Conservation (phyloP, 1,140 invertebrate species). For the Zophobas morio region DNA sequence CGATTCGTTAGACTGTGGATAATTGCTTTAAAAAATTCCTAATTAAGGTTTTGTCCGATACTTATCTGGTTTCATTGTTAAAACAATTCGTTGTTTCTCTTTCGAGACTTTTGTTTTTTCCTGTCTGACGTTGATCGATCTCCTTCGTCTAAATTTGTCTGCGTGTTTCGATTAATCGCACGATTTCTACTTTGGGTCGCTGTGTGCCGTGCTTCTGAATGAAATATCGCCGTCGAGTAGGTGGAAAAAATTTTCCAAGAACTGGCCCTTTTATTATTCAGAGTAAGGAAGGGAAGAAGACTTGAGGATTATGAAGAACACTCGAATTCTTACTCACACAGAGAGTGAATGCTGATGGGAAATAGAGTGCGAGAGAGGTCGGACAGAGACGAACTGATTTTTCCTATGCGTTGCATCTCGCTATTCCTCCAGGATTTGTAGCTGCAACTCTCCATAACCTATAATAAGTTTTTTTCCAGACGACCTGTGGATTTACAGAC, state of each 20-base stretch:
- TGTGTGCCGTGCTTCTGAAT: neutral
- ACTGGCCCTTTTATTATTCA: conserved; percentile 35
- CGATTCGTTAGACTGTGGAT: conserved; percentile 6
- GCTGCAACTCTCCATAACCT: conserved; percentile 36
- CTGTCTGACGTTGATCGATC: conserved; percentile 39
- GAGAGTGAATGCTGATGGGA: conserved; percentile 35
- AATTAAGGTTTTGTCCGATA: conserved; percentile 5
- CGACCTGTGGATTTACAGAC: conserved; percentile 34
- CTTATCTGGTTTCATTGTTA: conserved; percentile 2
- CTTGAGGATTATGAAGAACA: conserved; percentile 21
- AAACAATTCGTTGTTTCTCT: conserved; percentile 10
- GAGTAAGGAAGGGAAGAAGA: conserved; percentile 13
- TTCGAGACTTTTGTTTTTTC: conserved; percentile 35
- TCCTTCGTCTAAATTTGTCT: conserved; percentile 35
- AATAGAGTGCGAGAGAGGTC: conserved; percentile 12
- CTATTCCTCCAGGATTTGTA: conserved; percentile 26
- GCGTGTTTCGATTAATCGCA: conserved; percentile 41
- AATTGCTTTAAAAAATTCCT: conserved; percentile 14
- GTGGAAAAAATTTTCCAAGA: conserved; percentile 8
- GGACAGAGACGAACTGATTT: conserved; percentile 18
- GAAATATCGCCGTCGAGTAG: neutral
- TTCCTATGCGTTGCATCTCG: conserved; percentile 28
- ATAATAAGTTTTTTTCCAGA: conserved; percentile 38
- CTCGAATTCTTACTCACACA: conserved; percentile 38
- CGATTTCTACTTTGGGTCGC: neutral